Evolutionary conservation across 1,140 invertebrate genomes (phyloP).

Genomic region (Heliconius congener): DNA sequence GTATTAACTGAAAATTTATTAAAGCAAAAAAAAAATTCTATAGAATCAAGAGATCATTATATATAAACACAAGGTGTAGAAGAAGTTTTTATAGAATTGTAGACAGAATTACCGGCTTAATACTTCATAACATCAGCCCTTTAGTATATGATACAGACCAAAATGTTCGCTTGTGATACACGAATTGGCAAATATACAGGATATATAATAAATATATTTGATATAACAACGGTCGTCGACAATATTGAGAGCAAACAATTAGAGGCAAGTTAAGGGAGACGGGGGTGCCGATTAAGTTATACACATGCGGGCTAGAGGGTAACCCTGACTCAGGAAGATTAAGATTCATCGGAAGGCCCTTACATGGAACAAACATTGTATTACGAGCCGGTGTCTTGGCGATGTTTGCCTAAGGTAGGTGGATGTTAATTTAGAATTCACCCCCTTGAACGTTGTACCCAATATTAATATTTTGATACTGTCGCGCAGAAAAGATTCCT

Average conservation of each 20-base stretch:
- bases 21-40: not conserved
- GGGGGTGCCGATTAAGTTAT: slow-evolving; percentile 76
- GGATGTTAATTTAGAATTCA: slow-evolving; percentile 79
- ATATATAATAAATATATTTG: slow-evolving; percentile 39
- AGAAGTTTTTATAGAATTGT: not conserved
- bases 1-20: not conserved
- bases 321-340: slow-evolving; percentile 79
- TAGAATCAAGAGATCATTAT: not conserved
- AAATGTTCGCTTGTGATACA: slow-evolving; percentile 27
- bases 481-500: slow-evolving; percentile 51
- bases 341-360: slow-evolving; percentile 79
- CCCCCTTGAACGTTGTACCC: slow-evolving; percentile 57
- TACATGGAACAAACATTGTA: slow-evolving; percentile 79
- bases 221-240: slow-evolving; percentile 54
- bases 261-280: slow-evolving; percentile 69
- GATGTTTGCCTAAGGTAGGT: slow-evolving; percentile 75
- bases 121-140: not conserved
- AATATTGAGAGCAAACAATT: slow-evolving; percentile 80
- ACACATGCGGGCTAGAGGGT: slow-evolving; percentile 77
- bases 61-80: no score
- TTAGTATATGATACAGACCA: not conserved
- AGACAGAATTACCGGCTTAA: not conserved
- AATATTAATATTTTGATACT: slow-evolving; percentile 74
- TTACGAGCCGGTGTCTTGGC: slow-evolving; percentile 71
- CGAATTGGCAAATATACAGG: slow-evolving; percentile 9